Evolutionary conservation across 1,140 invertebrate species (phyloP), one percentile per base, ranked within the genome.

Genomic region (Drosophila guanche): DNA sequence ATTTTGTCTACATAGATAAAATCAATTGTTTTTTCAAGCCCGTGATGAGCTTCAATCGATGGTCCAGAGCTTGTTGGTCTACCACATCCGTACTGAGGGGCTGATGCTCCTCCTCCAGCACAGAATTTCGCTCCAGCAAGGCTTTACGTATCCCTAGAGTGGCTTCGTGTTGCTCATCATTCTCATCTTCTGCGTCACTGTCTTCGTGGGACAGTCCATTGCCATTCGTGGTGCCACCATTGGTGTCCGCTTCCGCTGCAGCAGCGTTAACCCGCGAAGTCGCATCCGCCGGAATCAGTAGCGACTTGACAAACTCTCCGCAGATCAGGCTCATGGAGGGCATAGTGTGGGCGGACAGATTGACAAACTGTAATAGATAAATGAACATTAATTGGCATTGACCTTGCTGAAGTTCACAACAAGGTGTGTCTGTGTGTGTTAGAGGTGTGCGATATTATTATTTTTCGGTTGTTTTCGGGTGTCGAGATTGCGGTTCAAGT

Each of bases 261-360:
- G 20, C 63, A 5, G 33, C 33, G 10, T 54, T 65, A 40, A 70
- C 61, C 41, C 57, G 72, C 10, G 43, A 50, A 51, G 55, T n/a
- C 4, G 59, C 43, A 10, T 88, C 84, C 5, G 90, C 77, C 16
- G 79, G 73, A 55, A 63, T 76, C 10, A 92, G 70, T 23, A 93
- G 60, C 23, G 92, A 92, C 27, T 92, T 75, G 5, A 93, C 79
- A 59, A 93, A 93, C 46, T 92, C 90, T 52, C 89, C 88, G 65
- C 92, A 93, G 5, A 93, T 73, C 66, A 93, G 67, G 69, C 91
- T 92, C 91, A 93, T 92, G 4, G 92, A 92, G 14, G 93, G 92
- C 79, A 93, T 89, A 20, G 93, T 93, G 58, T 93, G 93, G 47
- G 92, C 90, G 29, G 93, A 91, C 59, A 92, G 90, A 33, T 91